These are phyloP conservation scores for Trissolcus basalis DNA, from an alignment of 1,140 invertebrate genomes.

Conservation along the genomic window DNA sequence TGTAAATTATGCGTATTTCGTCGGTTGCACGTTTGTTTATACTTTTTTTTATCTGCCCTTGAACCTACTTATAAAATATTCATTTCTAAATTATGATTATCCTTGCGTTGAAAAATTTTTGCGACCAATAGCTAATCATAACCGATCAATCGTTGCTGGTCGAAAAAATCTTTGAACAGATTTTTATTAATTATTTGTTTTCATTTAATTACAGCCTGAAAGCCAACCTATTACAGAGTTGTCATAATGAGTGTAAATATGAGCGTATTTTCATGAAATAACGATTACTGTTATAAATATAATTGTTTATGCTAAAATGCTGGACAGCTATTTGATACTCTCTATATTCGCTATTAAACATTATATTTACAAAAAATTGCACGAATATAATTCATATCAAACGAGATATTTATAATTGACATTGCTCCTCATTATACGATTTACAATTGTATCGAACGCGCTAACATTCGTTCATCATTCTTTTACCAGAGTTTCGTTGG, in stretches of 20 bases:
- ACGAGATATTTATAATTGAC: constrained; percentile 51
- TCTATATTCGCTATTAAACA: constrained; percentile 28
- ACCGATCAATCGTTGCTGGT: constrained; percentile 4
- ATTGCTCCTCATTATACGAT: constrained; percentile 38
- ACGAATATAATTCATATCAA: constrained; percentile 52
- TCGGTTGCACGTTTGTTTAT: constrained; percentile 5
- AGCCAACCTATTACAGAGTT: constrained; percentile 31
- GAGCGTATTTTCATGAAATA: constrained; percentile 20
- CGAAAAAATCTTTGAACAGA: constrained; percentile 24
- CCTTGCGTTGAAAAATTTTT: too few species aligned
- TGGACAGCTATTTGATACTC: constrained; percentile 31
- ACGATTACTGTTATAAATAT: constrained; percentile 6
- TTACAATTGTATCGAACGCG: constrained; percentile 44
- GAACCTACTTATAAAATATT: too few species aligned
- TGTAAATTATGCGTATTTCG: constrained; percentile 35
- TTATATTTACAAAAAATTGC: constrained; percentile 58
- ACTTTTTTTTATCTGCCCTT: not conserved
- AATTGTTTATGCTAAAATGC: constrained; percentile 1
- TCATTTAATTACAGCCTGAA: constrained; percentile 37
- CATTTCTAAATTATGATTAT: too few species aligned
- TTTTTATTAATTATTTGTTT: constrained; percentile 1
- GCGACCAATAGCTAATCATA: not conserved
- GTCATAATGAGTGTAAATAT: constrained; percentile 34
- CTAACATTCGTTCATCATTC: not conserved
- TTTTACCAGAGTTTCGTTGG: not conserved